Conservation (phyloP, 2,113 vertebrate species). For the Rhinolophus ferrumequinum region DNA sequence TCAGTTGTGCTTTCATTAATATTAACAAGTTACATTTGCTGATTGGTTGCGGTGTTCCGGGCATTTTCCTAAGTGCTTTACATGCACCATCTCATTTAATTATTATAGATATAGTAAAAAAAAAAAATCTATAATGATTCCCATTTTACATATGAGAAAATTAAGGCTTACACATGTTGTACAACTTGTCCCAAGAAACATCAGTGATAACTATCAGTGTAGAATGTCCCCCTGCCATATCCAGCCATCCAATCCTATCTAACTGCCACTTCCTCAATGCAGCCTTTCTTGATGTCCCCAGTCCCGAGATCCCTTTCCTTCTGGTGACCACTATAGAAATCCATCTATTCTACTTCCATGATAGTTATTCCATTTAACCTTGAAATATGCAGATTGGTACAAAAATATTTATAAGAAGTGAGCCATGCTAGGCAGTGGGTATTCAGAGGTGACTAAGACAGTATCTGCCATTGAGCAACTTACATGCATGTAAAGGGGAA, state of each 20-base stretch:
- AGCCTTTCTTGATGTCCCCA: background rate
- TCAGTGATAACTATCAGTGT: background rate
- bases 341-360: background rate
- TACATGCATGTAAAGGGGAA: background rate
- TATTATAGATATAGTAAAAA: background rate
- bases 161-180: background rate
- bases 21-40: background rate
- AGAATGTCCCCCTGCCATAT: background rate
- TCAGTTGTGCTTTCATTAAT: constrained; percentile 2
- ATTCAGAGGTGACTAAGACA: background rate
- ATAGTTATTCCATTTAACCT: background rate
- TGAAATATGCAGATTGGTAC: background rate
- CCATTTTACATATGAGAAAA: background rate
- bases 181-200: background rate
- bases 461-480: background rate
- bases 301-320: background rate
- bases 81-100: background rate
- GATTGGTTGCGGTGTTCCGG: background rate
- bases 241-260: background rate
- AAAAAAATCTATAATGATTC: background rate
- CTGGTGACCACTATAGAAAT: background rate
- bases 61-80: background rate
- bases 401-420: background rate
- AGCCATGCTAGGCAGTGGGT: background rate
- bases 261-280: background rate